Evolutionary conservation across 2,888 invertebrate genomes (phyloP).

Genomic region (Phlogophora meticulosa): DNA sequence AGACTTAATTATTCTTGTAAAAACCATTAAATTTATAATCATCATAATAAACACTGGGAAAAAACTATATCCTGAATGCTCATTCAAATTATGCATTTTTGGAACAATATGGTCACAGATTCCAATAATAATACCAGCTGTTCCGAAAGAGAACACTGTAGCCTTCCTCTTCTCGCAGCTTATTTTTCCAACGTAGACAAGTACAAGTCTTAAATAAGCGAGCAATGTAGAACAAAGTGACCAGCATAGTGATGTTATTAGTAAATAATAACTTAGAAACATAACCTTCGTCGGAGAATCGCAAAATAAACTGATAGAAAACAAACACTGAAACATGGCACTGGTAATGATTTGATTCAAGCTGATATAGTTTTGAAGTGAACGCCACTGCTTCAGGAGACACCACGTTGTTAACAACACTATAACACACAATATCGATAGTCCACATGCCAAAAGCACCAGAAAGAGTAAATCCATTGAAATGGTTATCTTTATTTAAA

Average conservation of each 20-base stretch:
- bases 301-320: neutral
- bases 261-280: constrained; percentile 7
- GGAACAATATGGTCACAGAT: constrained; percentile 22
- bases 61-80: rapidly evolving
- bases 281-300: rapidly evolving
- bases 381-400: constrained; percentile 44
- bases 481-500: too few species aligned
- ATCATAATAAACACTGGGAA: constrained; percentile 5
- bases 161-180: constrained; percentile 38
- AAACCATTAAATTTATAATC: constrained; percentile 32
- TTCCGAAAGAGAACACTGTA: constrained; percentile 22
- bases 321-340: constrained; percentile 8
- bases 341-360: constrained; percentile 42
- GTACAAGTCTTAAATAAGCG: constrained; percentile 42
- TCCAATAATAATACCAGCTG: neutral
- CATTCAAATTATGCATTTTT: neutral
- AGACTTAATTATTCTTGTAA: constrained; percentile 37
- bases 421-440: constrained; percentile 39
- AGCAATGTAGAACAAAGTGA: constrained; percentile 38
- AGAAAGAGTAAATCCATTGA: too few species aligned
- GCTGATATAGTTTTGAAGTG: constrained; percentile 45
- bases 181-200: constrained; percentile 32
- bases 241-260: constrained; percentile 44
- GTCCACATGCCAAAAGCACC: neutral
- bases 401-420: constrained; percentile 37